A percentile compares a stretch with the other conserved stretches of the same genome.
Conservation (phyloP, 1,140 invertebrate species). For the Carcinoscorpius rotundicauda region DNA sequence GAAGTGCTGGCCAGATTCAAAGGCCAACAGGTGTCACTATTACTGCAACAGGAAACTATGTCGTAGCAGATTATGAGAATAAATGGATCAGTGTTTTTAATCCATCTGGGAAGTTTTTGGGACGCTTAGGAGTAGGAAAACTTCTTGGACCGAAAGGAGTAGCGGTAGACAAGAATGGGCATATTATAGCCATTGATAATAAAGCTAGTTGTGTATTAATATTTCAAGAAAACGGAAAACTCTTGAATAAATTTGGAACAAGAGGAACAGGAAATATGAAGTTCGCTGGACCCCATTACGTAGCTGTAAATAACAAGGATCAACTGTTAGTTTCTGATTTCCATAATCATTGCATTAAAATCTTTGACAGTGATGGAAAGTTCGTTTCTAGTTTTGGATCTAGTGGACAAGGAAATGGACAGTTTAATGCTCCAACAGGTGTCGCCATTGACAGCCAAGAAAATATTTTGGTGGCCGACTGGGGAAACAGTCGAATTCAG, state of each 20-base stretch:
- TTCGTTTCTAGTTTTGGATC: constrained; percentile 38
- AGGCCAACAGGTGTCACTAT: constrained; percentile 43
- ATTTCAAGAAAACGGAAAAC: constrained; percentile 41
- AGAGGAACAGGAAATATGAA: constrained; percentile 34
- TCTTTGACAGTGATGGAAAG: constrained; percentile 35
- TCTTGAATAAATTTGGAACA: constrained; percentile 31
- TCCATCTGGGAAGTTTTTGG: constrained; percentile 40
- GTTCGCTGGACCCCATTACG: constrained; percentile 47
- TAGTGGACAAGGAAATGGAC: constrained; percentile 36
- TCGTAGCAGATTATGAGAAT: constrained; percentile 46
- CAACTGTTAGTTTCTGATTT: constrained; percentile 65
- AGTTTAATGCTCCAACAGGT: constrained; percentile 46
- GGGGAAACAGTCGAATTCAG: constrained; percentile 46
- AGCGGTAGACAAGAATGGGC: constrained; percentile 69
- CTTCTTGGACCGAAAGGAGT: constrained; percentile 47
- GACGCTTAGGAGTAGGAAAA: constrained; percentile 41
- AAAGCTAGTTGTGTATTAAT: constrained; percentile 42
- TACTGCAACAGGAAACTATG: constrained; percentile 40
- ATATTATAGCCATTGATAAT: constrained; percentile 56
- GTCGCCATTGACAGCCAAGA: constrained; percentile 45
- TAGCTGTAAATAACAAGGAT: constrained; percentile 38
- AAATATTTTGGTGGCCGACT: constrained; percentile 46
- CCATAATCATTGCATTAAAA: constrained; percentile 65
- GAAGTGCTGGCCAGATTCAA: constrained; percentile 16
- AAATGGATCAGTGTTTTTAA: constrained; percentile 43